A percentile compares a stretch with the other conserved stretches of the same genome.
Conservation (phyloP, 2,797 vertebrate genomes). For the Podarcis lilfordi region DNA sequence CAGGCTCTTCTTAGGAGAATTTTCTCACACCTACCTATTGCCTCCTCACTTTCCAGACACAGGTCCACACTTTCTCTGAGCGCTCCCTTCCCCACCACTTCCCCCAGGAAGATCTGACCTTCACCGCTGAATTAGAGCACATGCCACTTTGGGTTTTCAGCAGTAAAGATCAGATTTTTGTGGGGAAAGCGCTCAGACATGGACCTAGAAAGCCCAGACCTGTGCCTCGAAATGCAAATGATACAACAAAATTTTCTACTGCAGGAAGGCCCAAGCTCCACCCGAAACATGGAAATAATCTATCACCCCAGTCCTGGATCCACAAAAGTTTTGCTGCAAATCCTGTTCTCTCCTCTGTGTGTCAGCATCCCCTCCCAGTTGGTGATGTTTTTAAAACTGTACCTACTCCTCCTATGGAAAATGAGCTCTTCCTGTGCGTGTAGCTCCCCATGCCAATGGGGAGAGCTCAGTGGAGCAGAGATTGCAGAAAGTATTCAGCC, state of each 20-base stretch:
- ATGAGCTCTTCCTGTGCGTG: not conserved
- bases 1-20: too few relatives aligned
- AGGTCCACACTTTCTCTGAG: too few relatives aligned
- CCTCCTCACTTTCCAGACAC: too few relatives aligned
- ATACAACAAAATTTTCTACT: not conserved
- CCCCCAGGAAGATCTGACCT: too few relatives aligned
- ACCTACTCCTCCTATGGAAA: not conserved
- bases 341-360: not conserved
- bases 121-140: too few relatives aligned
- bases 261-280: not conserved
- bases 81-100: too few relatives aligned
- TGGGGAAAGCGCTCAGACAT: too few relatives aligned
- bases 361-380: not conserved
- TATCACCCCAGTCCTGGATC: not conserved
- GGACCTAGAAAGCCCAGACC: too few relatives aligned
- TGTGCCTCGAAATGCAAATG: too few relatives aligned
- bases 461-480: not conserved
- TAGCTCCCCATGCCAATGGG: not conserved
- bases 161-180: too few relatives aligned
- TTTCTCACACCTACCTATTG: too few relatives aligned
- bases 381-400: not conserved
- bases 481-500: not conserved
- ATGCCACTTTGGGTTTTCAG: too few relatives aligned
- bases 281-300: not conserved
- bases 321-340: not conserved